phyloP scores from a whole-genome alignment of 2,797 vertebrate species.

The Adrianichthys oophorus region DNA sequence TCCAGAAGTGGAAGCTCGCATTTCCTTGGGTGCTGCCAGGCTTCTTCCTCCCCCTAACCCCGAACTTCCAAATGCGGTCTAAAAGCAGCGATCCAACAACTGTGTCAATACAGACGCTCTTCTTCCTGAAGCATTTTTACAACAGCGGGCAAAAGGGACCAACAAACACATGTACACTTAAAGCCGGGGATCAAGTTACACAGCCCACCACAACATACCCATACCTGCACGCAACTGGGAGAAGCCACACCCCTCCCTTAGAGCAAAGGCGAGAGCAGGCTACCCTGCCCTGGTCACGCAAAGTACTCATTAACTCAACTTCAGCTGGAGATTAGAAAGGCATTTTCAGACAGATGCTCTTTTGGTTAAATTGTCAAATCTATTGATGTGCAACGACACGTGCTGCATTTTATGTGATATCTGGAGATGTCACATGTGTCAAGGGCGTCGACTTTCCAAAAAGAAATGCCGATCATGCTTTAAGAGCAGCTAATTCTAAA shows the following conservation, averaged over 20 bases:
- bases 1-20: conserved; percentile 74
- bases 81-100: conserved; percentile 86
- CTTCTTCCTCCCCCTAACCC: conserved; percentile 35
- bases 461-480: neutral
- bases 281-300: conserved; percentile 55
- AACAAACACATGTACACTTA: conserved; percentile 38
- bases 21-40: conserved; percentile 69
- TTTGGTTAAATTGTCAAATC: conserved; percentile 49
- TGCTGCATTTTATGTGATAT: conserved; percentile 27
- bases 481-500: neutral
- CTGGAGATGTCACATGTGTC: conserved; percentile 9
- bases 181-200: conserved; percentile 67
- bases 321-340: conserved; percentile 69
- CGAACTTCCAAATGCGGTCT: conserved; percentile 80
- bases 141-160: conserved; percentile 47
- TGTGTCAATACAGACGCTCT: conserved; percentile 81
- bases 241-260: conserved; percentile 56
- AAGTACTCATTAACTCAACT: conserved; percentile 65
- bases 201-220: conserved; percentile 58
- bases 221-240: conserved; percentile 73
- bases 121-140: conserved; percentile 69
- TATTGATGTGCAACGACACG: conserved; percentile 39
- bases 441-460: neutral
- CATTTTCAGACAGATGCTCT: conserved; percentile 70
- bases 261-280: conserved; percentile 53